Evolutionary conservation across 2,797 vertebrate genomes (phyloP), one percentile per base, ranked within the genome.

Genomic region (Malacoraja senta): DNA sequence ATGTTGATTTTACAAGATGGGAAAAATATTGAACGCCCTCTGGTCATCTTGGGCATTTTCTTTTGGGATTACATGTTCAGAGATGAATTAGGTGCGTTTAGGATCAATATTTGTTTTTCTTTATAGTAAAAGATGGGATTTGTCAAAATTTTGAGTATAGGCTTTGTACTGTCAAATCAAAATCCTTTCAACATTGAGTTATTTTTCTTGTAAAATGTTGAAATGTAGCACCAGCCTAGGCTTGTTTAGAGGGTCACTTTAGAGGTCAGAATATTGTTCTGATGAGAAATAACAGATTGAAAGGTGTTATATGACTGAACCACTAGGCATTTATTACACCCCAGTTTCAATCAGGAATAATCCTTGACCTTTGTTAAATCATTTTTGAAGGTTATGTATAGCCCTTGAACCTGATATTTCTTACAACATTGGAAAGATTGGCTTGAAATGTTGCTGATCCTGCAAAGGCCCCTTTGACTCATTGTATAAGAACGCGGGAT

Each of bases 81-180:
- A 98, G 98, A 99, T 98, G 97, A 99, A 99, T 98, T 98, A 98
- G 97, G 97, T 98, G 97, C 97, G 96, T 96, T 97, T 96, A 97
- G 96, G 97, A 99, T 99, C 98, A 96, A 99, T 99, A 98, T 97
- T 95, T 96, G 97, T 97, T 97, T 97, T 97, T 98, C 97, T 98
- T 97, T 97, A 97, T 94, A 95, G 97, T 97, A 97, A 97, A 97
- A 97, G 96, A 98, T 97, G 96, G 97, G 97, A 98, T 99, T 98
- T 99, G 98, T 98, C 97, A 98, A 98, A 98, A 98, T 97, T 96
- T 97, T 97, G 97, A 97, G 97, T 97, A 97, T 97, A 97, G 97
- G 96, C 97, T 96, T 92, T 92, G 71, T 38, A 92, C 68, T 92
- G 90, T 92, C 90, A 92, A 92, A 92, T 92, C 97, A 97, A 97